A percentile compares a stretch with the other conserved stretches of the same genome.
Evolutionary conservation across 1,140 invertebrate genomes (phyloP).

Genomic region (Heliconius himera): DNA sequence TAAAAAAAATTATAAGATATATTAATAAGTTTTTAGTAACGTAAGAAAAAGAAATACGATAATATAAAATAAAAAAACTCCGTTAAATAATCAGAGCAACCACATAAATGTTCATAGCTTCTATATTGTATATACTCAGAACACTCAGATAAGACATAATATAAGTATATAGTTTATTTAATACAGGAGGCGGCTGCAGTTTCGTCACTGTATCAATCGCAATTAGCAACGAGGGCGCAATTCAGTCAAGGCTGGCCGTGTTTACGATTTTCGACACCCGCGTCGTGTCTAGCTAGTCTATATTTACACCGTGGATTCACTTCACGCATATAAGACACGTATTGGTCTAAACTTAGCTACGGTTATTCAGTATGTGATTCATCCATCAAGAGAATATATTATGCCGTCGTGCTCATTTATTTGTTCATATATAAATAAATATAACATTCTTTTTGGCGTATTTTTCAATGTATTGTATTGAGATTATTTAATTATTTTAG

Average conservation of each 20-base stretch:
- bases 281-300: constrained; percentile 22
- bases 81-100: too few species aligned
- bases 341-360: constrained; percentile 24
- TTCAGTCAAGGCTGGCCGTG: constrained; percentile 41
- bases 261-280: constrained; percentile 38
- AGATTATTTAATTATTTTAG: too few species aligned
- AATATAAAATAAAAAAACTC: too few species aligned
- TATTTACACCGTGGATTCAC: constrained; percentile 23
- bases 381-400: constrained; percentile 17
- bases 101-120: too few species aligned
- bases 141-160: too few species aligned
- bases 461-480: too few species aligned
- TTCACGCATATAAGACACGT: constrained; percentile 25
- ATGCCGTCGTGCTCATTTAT: constrained; percentile 3
- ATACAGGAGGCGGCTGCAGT: neutral
- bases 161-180: too few species aligned
- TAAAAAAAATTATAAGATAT: neutral
- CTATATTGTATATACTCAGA: too few species aligned
- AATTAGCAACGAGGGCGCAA: constrained; percentile 7
- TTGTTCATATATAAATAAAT: constrained; percentile 1
- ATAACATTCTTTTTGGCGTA: too few species aligned
- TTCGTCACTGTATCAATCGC: constrained; percentile 7
- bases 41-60: too few species aligned
- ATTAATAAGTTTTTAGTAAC: too few species aligned
- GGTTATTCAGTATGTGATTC: constrained; percentile 26